Conservation (phyloP, 2,113 vertebrate genomes). For the human region GRCh38 chr3:111049501-111050000, state of each 20-base stretch:
- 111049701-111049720: not conserved
- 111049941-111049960: not conserved
- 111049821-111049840: not conserved
- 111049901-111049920: slow-evolving; percentile 28
- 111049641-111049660: not conserved
- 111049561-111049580: not conserved
- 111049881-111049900: not conserved
- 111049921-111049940: not conserved
- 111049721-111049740: not conserved
- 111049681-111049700: not conserved
- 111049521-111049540: not conserved
- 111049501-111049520: not conserved
- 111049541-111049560: not conserved
- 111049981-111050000: not conserved
- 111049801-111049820: not conserved
- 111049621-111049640: not conserved
- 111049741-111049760: not conserved
- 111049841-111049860: not conserved
- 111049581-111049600: too few species aligned
- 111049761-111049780: not conserved
- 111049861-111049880: not conserved
- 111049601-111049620: not conserved
- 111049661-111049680: not conserved
- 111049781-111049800: not conserved
- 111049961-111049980: not conserved